These are phyloP conservation scores for Electrophaes corylata DNA, from an alignment of 2,888 invertebrate genomes.

Conservation along the genomic window DNA sequence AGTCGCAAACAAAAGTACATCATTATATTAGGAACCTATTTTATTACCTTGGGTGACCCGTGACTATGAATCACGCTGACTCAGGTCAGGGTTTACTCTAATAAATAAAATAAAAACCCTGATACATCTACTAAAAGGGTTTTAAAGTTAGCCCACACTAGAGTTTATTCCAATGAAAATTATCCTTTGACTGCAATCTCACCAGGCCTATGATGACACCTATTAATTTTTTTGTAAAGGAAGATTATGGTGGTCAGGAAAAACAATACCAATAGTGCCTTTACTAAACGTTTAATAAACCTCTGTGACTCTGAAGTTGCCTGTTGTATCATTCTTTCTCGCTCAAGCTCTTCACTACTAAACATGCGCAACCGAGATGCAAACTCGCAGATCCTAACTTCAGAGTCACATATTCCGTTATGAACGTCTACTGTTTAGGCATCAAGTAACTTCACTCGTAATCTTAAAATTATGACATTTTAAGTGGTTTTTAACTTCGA, in stretches of 20 bases:
- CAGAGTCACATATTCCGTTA: neutral
- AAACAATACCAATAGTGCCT: too few relatives aligned
- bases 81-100: too few relatives aligned
- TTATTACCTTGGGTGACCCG: too few relatives aligned
- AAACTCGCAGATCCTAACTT: neutral
- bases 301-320: neutral
- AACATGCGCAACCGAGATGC: neutral
- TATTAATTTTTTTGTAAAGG: too few relatives aligned
- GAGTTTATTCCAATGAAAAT: too few relatives aligned
- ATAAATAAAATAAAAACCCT: too few relatives aligned
- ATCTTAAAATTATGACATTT: neutral
- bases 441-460: neutral
- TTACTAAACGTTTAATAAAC: neutral
- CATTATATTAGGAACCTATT: neutral
- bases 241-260: too few relatives aligned
- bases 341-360: neutral
- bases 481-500: neutral
- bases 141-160: too few relatives aligned
- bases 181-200: too few relatives aligned
- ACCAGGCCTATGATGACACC: too few relatives aligned
- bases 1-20: slow-evolving; percentile 2
- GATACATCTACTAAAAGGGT: too few relatives aligned
- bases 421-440: neutral
- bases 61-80: too few relatives aligned
- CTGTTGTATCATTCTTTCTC: neutral